Conservation (phyloP, 1,140 invertebrate genomes). For the Drosophila eugracilis region DNA sequence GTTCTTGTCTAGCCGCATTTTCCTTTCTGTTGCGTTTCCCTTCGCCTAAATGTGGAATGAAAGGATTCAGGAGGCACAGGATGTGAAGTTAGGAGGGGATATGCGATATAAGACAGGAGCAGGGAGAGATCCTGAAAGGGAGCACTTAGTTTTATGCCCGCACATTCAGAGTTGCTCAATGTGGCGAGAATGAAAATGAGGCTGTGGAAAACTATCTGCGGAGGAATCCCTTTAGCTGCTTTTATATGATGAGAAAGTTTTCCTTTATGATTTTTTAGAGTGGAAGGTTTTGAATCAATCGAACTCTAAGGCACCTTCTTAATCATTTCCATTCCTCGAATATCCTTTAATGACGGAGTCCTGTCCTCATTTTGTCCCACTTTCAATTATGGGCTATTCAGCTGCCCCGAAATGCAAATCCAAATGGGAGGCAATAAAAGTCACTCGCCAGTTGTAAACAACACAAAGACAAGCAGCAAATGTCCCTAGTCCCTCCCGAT, state of each 20-base stretch:
- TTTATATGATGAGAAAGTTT: not conserved
- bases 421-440: slow-evolving; percentile 45
- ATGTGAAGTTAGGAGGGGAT: slow-evolving; percentile 26
- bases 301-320: not conserved
- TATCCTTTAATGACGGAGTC: not conserved
- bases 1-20: slow-evolving; percentile 44
- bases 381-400: slow-evolving; percentile 1
- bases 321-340: not conserved
- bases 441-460: slow-evolving; percentile 55
- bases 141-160: slow-evolving; percentile 64
- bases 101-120: not conserved
- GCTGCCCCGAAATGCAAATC: slow-evolving; percentile 39
- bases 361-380: not conserved
- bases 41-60: slow-evolving; percentile 65
- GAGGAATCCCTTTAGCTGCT: slow-evolving; percentile 1
- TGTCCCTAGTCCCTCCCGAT: slow-evolving; percentile 6
- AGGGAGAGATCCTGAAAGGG: slow-evolving; percentile 33
- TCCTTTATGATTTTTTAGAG: not conserved
- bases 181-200: slow-evolving; percentile 42
- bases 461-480: slow-evolving; percentile 7
- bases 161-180: slow-evolving; percentile 59
- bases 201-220: slow-evolving; percentile 7
- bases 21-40: slow-evolving; percentile 48
- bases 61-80: slow-evolving; percentile 61
- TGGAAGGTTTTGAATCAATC: not conserved